Evolutionary conservation across 2,888 invertebrate species (phyloP).

Genomic region (Andrena hattorfiana): DNA sequence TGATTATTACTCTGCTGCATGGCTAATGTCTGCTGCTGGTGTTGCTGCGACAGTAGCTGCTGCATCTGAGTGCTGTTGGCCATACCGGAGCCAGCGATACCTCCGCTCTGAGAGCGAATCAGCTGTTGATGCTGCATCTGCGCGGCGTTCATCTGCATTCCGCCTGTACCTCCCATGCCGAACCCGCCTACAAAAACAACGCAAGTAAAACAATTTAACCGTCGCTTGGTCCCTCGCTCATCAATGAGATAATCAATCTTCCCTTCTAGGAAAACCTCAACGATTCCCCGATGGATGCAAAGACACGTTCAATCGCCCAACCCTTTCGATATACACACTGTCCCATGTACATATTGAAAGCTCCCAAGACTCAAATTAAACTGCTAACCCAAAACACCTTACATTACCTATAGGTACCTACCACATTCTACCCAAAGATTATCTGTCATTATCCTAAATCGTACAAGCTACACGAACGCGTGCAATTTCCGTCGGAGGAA

Average conservation of each 20-base stretch:
- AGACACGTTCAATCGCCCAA: too few species aligned
- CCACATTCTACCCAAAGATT: too few species aligned
- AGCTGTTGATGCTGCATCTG: constrained; percentile 86
- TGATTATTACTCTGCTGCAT: constrained; percentile 86
- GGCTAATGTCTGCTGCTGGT: constrained; percentile 85
- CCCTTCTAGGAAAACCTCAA: neutral
- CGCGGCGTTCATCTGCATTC: constrained; percentile 85
- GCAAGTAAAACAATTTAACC: constrained; percentile 29
- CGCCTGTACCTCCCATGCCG: constrained; percentile 82
- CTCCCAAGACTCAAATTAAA: too few species aligned
- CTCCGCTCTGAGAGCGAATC: constrained; percentile 84
- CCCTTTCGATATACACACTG: too few species aligned
- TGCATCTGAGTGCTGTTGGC: constrained; percentile 85
- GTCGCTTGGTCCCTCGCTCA: too few species aligned
- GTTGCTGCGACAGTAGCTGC: constrained; percentile 86
- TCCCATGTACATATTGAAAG: too few species aligned
- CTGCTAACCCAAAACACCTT: too few species aligned
- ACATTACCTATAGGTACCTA: too few species aligned
- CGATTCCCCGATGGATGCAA: too few species aligned
- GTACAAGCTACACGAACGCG: neutral
- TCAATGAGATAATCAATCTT: neutral
- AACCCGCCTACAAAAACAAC: constrained; percentile 79
- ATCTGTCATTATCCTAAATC: neutral
- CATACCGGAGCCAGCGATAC: constrained; percentile 82
- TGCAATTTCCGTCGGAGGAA: neutral